phyloP scores from a whole-genome alignment of 92 coral and sea anemone genomes.

The Paramuricea clavata region DNA sequence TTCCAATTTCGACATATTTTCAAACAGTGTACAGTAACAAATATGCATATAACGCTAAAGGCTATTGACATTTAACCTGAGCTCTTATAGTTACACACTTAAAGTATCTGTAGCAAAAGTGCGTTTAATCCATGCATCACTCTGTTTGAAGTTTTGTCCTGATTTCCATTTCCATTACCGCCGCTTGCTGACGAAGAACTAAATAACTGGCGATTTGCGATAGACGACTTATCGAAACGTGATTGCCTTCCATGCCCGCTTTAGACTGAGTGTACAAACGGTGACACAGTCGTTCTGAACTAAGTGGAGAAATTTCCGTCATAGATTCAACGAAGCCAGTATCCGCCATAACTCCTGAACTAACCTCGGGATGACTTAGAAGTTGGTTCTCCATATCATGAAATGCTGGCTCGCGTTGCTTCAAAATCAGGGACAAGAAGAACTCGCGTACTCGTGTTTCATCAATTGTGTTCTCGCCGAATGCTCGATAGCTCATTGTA shows the following conservation, averaged over 20 bases:
- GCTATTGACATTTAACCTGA: too few species aligned
- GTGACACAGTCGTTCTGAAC: constrained; percentile 89
- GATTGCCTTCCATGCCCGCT: constrained; percentile 62
- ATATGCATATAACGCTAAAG: too few species aligned
- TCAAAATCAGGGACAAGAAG: constrained; percentile 88
- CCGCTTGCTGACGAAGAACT: constrained; percentile 73
- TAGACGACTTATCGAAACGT: constrained; percentile 84
- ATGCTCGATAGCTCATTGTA: constrained; percentile 96
- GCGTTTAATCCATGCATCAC: background rate
- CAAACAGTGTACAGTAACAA: too few species aligned
- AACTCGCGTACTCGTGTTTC: constrained; percentile 85
- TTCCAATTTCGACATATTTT: too few species aligned
- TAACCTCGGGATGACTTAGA: constrained; percentile 79
- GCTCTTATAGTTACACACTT: too few species aligned
- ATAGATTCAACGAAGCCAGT: constrained; percentile 97
- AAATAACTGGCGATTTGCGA: constrained; percentile 95
- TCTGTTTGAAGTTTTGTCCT: constrained; percentile 3
- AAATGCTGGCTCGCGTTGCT: constrained; percentile 94
- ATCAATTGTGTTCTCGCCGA: constrained; percentile 96
- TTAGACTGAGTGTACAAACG: constrained; percentile 91
- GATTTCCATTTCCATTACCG: constrained; percentile 70
- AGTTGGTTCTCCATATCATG: constrained; percentile 92
- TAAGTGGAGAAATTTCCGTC: constrained; percentile 93
- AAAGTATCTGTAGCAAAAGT: too few species aligned
- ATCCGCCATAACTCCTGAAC: constrained; percentile 93